Evolutionary conservation across 2,797 vertebrate genomes (phyloP).

Genomic region (Ciconia nigra): DNA sequence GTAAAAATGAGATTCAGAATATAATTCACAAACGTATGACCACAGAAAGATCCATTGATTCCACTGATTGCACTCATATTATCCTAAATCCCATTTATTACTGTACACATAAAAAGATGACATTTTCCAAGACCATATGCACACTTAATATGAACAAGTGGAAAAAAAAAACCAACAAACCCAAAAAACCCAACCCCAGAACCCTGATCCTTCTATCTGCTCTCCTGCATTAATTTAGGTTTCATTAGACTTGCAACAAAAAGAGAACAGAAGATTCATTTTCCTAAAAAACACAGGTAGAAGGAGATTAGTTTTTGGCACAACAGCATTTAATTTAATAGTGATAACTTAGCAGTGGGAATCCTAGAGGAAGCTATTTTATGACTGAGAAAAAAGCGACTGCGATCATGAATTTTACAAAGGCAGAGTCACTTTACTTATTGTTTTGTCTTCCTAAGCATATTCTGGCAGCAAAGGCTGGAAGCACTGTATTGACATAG

Average conservation of each 20-base stretch:
- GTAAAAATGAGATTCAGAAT: neutral
- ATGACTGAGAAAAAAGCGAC: neutral
- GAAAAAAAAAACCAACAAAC: neutral
- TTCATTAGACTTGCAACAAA: neutral
- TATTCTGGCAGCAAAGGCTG: neutral
- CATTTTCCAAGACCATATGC: neutral
- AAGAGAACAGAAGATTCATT: neutral
- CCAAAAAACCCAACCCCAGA: neutral
- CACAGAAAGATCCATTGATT: neutral
- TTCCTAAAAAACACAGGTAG: neutral
- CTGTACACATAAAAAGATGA: neutral
- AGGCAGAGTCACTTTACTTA: neutral
- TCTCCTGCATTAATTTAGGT: neutral
- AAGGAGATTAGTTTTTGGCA: neutral
- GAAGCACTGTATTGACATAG: neutral
- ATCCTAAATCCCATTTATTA: neutral
- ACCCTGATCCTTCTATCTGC: neutral
- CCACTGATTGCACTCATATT: neutral
- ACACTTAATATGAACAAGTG: neutral
- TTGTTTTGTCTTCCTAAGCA: constrained; percentile 8
- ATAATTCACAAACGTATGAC: neutral
- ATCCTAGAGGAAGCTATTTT: neutral
- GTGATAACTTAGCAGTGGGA: neutral
- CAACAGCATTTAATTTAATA: neutral
- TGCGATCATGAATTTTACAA: neutral